Percentiles rank a stretch among this genome's conserved stretches.
phyloP scores from a whole-genome alignment of 2,797 vertebrate genomes.

The Falco cherrug region DNA sequence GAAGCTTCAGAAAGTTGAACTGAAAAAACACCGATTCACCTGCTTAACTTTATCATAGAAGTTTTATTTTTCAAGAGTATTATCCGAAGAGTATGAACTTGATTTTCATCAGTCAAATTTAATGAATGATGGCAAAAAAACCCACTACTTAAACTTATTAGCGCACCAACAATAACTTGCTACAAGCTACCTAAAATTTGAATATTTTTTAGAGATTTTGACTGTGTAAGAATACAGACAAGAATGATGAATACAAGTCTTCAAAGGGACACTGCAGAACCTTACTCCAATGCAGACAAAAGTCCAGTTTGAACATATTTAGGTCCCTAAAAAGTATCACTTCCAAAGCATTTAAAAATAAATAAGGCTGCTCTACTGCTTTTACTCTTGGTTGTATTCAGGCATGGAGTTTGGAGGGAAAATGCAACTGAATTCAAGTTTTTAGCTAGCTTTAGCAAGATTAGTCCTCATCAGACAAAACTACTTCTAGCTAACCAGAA shows the following conservation, averaged over 20 bases:
- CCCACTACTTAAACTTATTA: not conserved
- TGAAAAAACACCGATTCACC: not conserved
- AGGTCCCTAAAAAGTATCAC: not conserved
- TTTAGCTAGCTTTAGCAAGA: not conserved
- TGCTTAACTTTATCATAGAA: not conserved
- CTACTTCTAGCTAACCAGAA: not conserved
- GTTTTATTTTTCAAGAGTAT: not conserved
- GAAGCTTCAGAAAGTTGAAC: not conserved
- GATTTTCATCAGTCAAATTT: not conserved
- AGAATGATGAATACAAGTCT: not conserved
- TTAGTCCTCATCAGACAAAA: not conserved
- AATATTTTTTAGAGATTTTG: not conserved
- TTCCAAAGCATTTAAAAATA: not conserved
- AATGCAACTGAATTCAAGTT: not conserved
- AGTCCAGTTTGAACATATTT: not conserved
- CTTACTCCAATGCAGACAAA: not conserved
- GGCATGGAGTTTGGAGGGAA: not conserved
- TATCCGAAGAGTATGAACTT: not conserved
- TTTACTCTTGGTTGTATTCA: not conserved
- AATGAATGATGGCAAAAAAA: not conserved
- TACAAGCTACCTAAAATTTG: not conserved
- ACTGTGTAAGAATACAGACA: not conserved
- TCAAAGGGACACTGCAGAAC: not conserved
- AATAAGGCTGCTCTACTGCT: not conserved
- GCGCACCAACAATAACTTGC: not conserved